Evolutionary conservation across 2,888 invertebrate species (phyloP).

Genomic region (Dascillus cervinus): DNA sequence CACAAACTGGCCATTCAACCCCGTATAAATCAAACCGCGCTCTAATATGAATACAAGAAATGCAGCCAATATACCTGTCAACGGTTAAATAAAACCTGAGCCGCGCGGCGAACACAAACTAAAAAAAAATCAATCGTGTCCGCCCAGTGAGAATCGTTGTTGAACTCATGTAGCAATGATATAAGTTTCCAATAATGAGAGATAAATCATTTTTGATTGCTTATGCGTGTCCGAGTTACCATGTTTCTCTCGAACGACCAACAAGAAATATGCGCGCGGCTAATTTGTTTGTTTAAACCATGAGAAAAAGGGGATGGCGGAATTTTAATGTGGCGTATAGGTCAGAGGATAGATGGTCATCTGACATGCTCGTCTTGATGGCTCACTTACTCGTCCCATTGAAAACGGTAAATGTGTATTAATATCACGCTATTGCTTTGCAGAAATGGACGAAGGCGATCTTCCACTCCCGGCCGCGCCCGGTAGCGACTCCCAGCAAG

Average conservation of each 20-base stretch:
- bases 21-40: no score
- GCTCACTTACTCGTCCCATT: slow-evolving; percentile 7
- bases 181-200: slow-evolving; percentile 32
- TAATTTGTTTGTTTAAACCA: slow-evolving; percentile 39
- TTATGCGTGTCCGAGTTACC: slow-evolving; percentile 25
- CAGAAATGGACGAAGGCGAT: slow-evolving; percentile 72
- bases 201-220: slow-evolving; percentile 32
- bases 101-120: slow-evolving; percentile 8
- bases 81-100: slow-evolving; percentile 15
- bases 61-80: slow-evolving; percentile 18
- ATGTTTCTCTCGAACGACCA: slow-evolving; percentile 25
- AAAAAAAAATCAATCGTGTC: slow-evolving; percentile 12
- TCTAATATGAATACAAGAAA: no score
- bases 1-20: no score
- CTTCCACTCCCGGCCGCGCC: slow-evolving; percentile 52
- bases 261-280: slow-evolving; percentile 32
- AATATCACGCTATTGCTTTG: no score
- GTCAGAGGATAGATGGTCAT: slow-evolving; percentile 20
- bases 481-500: slow-evolving; percentile 51
- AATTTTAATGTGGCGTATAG: slow-evolving; percentile 28
- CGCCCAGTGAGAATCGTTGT: slow-evolving; percentile 12
- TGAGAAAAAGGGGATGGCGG: slow-evolving; percentile 30
- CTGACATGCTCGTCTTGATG: slow-evolving; percentile 13
- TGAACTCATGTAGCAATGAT: slow-evolving; percentile 24
- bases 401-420: no score